Conservation (phyloP, 2,113 vertebrate genomes). For the Hippocampus guttulatus region DNA sequence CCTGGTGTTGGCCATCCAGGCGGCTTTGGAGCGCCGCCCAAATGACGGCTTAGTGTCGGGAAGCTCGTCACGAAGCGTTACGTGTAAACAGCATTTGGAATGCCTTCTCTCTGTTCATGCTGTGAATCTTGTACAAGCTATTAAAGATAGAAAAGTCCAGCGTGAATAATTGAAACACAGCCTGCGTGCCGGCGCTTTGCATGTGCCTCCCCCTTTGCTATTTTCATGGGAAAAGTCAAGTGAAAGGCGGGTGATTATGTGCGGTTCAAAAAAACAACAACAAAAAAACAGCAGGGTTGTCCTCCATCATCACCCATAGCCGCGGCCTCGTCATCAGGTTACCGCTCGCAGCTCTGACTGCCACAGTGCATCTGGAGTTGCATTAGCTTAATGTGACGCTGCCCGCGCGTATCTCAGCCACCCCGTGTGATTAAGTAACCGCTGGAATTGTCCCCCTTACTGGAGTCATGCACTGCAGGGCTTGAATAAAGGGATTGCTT, state of each 20-base stretch:
- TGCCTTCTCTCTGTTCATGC: conserved; percentile 7
- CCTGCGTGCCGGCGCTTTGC: neutral
- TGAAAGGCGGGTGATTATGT: neutral
- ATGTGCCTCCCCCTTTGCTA: neutral
- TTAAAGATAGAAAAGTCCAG: neutral
- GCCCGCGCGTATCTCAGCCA: neutral
- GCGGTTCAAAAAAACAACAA: neutral
- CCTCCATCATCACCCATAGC: conserved; percentile 26
- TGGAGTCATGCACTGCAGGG: neutral
- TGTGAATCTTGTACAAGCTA: conserved; percentile 9
- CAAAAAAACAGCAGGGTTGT: conserved; percentile 20
- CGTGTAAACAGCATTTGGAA: conserved; percentile 26
- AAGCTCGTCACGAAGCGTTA: conserved; percentile 25
- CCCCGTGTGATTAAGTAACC: neutral
- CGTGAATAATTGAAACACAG: conserved; percentile 8
- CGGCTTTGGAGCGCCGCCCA: conserved; percentile 44
- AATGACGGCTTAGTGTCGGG: conserved; percentile 42
- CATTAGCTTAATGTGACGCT: neutral
- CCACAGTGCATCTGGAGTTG: neutral
- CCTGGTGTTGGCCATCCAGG: neutral
- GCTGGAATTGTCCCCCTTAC: neutral
- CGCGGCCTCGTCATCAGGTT: conserved; percentile 40
- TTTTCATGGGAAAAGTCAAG: neutral
- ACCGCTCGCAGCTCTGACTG: neutral
- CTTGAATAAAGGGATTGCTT: neutral